Evolutionary conservation across 2,888 invertebrate genomes (phyloP).

Genomic region (Cosmia trapezina): DNA sequence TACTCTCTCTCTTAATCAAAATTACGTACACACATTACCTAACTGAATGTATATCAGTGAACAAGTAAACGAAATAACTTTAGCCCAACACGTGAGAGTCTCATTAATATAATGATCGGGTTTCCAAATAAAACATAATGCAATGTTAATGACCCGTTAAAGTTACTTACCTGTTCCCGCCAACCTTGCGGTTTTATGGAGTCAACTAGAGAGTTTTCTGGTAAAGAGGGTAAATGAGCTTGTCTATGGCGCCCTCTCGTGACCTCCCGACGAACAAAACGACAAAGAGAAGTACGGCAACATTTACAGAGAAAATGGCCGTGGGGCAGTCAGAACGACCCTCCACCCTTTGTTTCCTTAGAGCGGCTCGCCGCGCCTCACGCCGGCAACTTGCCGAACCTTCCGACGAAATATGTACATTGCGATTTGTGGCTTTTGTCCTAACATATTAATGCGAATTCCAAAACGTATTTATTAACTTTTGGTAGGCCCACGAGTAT

Average conservation of each 20-base stretch:
- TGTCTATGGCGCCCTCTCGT: slow-evolving; percentile 81
- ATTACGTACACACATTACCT: slow-evolving; percentile 9
- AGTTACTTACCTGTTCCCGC: slow-evolving; percentile 79
- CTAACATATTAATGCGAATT: slow-evolving; percentile 75
- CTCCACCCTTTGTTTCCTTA: slow-evolving; percentile 86
- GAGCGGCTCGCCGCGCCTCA: slow-evolving; percentile 70
- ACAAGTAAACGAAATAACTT: slow-evolving; percentile 45
- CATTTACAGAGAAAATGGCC: slow-evolving; percentile 87
- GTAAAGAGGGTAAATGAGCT: slow-evolving; percentile 82
- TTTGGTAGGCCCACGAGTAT: slow-evolving; percentile 49
- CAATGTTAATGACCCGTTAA: slow-evolving; percentile 85
- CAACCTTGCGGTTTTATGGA: slow-evolving; percentile 79
- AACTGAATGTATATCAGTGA: slow-evolving; percentile 21
- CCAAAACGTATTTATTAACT: slow-evolving; percentile 73
- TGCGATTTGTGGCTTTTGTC: slow-evolving; percentile 68
- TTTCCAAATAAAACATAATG: slow-evolving; percentile 78
- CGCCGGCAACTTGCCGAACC: slow-evolving; percentile 74
- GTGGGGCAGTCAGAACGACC: slow-evolving; percentile 80
- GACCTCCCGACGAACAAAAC: slow-evolving; percentile 81
- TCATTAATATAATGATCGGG: slow-evolving; percentile 76
- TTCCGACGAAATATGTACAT: slow-evolving; percentile 69
- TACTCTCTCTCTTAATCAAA: slow-evolving; percentile 12
- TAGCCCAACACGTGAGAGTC: slow-evolving; percentile 65
- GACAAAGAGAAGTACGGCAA: slow-evolving; percentile 82
- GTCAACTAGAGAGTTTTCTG: slow-evolving; percentile 77